Evolutionary conservation across 2,888 invertebrate genomes (phyloP).

Genomic region (Drosophila parthenogenetica): DNA sequence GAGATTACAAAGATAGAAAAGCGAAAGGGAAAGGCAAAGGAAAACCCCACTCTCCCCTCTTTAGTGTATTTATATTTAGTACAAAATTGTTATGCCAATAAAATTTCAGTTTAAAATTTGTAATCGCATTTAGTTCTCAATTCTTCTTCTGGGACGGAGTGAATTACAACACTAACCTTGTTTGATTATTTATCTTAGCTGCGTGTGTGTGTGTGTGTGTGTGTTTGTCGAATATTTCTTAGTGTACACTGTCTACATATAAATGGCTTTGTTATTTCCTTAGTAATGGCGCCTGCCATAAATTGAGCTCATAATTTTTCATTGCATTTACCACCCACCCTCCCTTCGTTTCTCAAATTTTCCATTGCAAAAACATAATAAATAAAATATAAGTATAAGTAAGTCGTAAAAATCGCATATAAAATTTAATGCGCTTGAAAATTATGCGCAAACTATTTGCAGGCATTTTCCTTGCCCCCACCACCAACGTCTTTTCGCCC

Average conservation of each 20-base stretch:
- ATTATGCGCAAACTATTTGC: slow-evolving; percentile 77
- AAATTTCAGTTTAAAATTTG: slow-evolving; percentile 14
- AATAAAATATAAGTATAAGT: slow-evolving; percentile 76
- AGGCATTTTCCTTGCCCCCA: slow-evolving; percentile 40
- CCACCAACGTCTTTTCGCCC: neutral
- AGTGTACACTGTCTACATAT: slow-evolving; percentile 34
- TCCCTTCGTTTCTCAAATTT: slow-evolving; percentile 36
- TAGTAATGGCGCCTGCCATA: slow-evolving; percentile 65
- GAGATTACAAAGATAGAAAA: slow-evolving; percentile 14
- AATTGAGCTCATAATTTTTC: slow-evolving; percentile 74
- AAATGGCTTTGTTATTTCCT: slow-evolving; percentile 68
- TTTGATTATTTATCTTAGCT: slow-evolving; percentile 38
- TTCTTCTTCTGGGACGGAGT: neutral
- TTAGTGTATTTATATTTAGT: slow-evolving; percentile 5
- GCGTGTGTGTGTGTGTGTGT: neutral
- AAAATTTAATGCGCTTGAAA: slow-evolving; percentile 78
- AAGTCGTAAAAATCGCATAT: slow-evolving; percentile 75
- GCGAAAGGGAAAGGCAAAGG: slow-evolving; percentile 2
- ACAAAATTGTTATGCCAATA: slow-evolving; percentile 19
- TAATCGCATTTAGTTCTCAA: slow-evolving; percentile 21
- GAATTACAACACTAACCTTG: slow-evolving; percentile 36
- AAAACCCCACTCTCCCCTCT: neutral
- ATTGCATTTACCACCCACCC: slow-evolving; percentile 52
- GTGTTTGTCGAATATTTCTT: slow-evolving; percentile 9
- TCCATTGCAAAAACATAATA: slow-evolving; percentile 69